Evolutionary conservation across 2,113 vertebrate genomes (phyloP).

Genomic region (Ptychochromis oligacanthus): DNA sequence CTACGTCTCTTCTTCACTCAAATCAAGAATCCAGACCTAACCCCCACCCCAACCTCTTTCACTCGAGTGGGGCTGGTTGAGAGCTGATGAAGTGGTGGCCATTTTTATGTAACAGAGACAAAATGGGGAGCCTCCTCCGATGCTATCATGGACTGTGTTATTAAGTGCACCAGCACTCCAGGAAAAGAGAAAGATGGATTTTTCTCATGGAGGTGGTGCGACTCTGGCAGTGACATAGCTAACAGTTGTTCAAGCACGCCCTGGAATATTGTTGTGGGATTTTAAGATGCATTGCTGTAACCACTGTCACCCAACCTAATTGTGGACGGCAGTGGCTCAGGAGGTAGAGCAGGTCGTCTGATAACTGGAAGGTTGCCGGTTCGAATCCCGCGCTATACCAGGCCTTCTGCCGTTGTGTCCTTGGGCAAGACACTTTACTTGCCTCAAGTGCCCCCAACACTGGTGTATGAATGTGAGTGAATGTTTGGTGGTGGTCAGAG

Average conservation of each 20-base stretch:
- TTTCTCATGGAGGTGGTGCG: conserved; percentile 17
- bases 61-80: conserved; percentile 44
- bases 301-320: neutral
- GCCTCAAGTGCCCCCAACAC: too few relatives aligned
- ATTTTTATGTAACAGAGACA: conserved; percentile 65
- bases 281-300: neutral
- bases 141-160: conserved; percentile 66
- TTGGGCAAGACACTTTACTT: too few relatives aligned
- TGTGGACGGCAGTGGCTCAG: too few relatives aligned
- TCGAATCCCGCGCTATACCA: too few relatives aligned
- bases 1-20: conserved; percentile 26
- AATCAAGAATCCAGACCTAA: conserved; percentile 41
- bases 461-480: too few relatives aligned
- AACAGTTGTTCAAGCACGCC: conserved; percentile 14
- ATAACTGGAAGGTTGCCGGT: too few relatives aligned
- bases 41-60: conserved; percentile 21
- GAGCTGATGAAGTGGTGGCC: conserved; percentile 61
- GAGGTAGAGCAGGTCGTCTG: too few relatives aligned
- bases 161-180: conserved; percentile 56
- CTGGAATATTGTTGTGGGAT: conserved; percentile 19
- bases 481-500: too few relatives aligned
- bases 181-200: conserved; percentile 32
- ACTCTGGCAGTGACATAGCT: conserved; percentile 28
- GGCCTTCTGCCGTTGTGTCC: too few relatives aligned
- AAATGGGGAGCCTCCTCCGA: conserved; percentile 63